Evolutionary conservation across 1,140 invertebrate species (phyloP).

Genomic region (Bombus balteatus): DNA sequence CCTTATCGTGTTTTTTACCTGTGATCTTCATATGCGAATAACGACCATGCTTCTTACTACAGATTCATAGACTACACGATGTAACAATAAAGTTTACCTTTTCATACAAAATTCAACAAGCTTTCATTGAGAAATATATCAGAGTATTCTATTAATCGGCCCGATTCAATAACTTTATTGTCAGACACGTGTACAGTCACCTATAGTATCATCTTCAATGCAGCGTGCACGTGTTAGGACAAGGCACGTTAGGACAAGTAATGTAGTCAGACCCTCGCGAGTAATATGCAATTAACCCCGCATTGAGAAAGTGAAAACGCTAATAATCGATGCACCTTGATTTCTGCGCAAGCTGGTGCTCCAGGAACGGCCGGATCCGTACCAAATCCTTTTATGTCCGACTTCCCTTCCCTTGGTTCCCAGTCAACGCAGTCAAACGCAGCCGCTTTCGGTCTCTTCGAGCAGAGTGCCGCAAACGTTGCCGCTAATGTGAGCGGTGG

Average conservation of each 20-base stretch:
- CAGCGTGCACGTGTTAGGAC: not conserved
- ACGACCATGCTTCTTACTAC: not conserved
- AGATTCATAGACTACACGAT: not conserved
- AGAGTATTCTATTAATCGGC: not conserved
- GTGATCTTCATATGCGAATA: not conserved
- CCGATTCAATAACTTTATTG: not conserved
- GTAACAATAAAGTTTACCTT: not conserved
- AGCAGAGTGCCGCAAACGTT: slow-evolving; percentile 71
- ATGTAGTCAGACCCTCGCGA: not conserved
- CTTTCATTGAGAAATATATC: not conserved
- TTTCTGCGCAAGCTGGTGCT: slow-evolving; percentile 87
- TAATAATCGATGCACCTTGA: slow-evolving; percentile 73
- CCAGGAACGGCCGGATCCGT: slow-evolving; percentile 82
- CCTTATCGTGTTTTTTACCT: not conserved
- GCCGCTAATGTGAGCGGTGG: slow-evolving; percentile 60
- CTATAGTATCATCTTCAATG: not conserved
- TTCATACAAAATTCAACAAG: not conserved
- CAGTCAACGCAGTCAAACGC: slow-evolving; percentile 53
- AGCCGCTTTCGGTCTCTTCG: slow-evolving; percentile 63
- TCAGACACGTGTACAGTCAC: not conserved
- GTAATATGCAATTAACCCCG: not conserved
- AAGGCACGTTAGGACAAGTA: not conserved
- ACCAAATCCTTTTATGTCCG: slow-evolving; percentile 84
- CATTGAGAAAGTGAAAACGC: not conserved
- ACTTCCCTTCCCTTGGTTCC: slow-evolving; percentile 78